A percentile compares a stretch with the other conserved stretches of the same genome.
Evolutionary conservation across 2,797 vertebrate genomes (phyloP).

Genomic region (Neosalanx taihuensis): DNA sequence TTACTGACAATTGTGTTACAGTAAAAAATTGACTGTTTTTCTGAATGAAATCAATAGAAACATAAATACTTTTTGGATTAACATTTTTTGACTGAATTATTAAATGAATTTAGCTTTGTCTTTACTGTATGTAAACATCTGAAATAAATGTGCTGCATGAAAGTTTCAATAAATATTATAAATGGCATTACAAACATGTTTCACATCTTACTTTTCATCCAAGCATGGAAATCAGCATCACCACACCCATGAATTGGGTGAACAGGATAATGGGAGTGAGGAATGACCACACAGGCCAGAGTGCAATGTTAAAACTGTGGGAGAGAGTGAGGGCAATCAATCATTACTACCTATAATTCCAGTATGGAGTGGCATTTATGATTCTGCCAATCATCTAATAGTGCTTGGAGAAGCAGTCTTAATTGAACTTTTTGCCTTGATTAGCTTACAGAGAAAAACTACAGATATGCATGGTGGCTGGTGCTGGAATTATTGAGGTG

Average conservation of each 20-base stretch:
- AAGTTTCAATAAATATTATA: neutral
- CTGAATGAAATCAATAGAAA: neutral
- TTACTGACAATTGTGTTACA: neutral
- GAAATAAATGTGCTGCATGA: neutral
- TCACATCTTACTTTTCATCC: conserved; percentile 75
- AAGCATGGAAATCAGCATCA: conserved; percentile 92
- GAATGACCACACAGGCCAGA: conserved; percentile 94
- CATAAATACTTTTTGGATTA: neutral
- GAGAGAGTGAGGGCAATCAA: conserved; percentile 14
- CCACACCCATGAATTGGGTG: conserved; percentile 94
- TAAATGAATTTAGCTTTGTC: neutral
- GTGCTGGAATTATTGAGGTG: too few relatives aligned
- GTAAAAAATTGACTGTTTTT: neutral
- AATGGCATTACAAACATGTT: neutral
- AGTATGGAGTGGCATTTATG: too few relatives aligned
- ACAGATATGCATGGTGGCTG: too few relatives aligned
- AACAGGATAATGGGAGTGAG: conserved; percentile 91
- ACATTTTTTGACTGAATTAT: neutral
- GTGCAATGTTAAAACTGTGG: conserved; percentile 87
- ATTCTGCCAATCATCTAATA: too few relatives aligned
- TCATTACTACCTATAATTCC: neutral
- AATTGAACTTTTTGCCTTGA: too few relatives aligned
- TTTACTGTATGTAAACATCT: too few relatives aligned
- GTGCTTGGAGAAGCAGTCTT: too few relatives aligned
- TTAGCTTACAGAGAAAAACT: too few relatives aligned